A percentile compares a stretch with the other conserved stretches of the same genome.
These are phyloP conservation scores for Pedetes capensis DNA, from an alignment of 2,113 vertebrate species.

Conservation along the genomic window DNA sequence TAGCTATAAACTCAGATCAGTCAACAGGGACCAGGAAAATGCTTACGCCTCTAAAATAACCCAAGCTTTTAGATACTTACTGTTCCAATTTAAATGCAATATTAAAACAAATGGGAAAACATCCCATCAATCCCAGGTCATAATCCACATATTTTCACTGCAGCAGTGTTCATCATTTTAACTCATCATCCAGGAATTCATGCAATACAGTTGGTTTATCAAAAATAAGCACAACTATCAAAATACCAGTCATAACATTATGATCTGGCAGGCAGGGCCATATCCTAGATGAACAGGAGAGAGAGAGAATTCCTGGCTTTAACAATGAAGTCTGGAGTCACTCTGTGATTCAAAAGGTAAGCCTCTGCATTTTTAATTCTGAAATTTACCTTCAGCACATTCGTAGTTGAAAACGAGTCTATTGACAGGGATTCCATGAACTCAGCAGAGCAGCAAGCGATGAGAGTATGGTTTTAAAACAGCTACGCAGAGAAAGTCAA, in stretches of 20 bases:
- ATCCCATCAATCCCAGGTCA: not conserved
- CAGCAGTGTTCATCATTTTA: not conserved
- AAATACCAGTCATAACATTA: not conserved
- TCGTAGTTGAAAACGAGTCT: constrained; percentile 34
- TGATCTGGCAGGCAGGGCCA: not conserved
- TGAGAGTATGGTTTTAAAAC: not conserved
- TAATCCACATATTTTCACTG: not conserved
- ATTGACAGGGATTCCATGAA: not conserved
- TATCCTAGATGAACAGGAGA: not conserved
- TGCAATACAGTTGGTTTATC: not conserved
- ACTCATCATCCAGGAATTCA: not conserved
- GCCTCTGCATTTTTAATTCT: constrained; percentile 43
- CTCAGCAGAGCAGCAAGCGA: constrained; percentile 43
- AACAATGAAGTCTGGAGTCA: constrained; percentile 12
- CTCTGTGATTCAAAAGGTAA: constrained; percentile 37
- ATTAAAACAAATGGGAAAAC: not conserved
- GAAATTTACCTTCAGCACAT: constrained; percentile 14
- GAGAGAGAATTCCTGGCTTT: constrained; percentile 7
- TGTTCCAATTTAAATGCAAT: not conserved
- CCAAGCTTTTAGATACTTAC: not conserved
- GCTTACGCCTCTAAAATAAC: not conserved
- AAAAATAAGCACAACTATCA: not conserved
- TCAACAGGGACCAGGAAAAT: not conserved
- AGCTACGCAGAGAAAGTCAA: not conserved
- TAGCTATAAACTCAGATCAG: not conserved